phyloP scores from a whole-genome alignment of 2,888 invertebrate species.

The Bellardia bayeri region DNA sequence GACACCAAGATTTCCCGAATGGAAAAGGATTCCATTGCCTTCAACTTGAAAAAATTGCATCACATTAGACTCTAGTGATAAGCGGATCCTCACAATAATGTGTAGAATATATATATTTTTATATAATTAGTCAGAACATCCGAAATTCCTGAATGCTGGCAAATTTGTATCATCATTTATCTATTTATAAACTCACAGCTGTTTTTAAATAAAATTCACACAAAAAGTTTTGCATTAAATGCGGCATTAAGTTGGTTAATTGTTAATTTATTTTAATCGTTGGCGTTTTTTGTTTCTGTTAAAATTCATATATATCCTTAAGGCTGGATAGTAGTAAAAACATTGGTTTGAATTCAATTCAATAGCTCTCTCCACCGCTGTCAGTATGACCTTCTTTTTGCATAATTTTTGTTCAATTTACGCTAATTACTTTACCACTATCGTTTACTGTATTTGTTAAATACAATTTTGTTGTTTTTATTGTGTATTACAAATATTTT shows the following conservation, averaged over 20 bases:
- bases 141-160: too few relatives aligned
- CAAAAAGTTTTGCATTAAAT: slow-evolving; percentile 43
- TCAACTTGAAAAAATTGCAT: too few relatives aligned
- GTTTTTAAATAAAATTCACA: slow-evolving; percentile 1
- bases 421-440: slow-evolving; percentile 66
- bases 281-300: neutral
- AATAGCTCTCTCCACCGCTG: slow-evolving; percentile 3
- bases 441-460: slow-evolving; percentile 50
- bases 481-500: slow-evolving; percentile 29
- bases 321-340: slow-evolving; percentile 28
- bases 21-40: too few relatives aligned
- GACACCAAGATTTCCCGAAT: too few relatives aligned
- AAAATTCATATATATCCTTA: slow-evolving; percentile 13
- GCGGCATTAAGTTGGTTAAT: slow-evolving; percentile 58
- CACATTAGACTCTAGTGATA: too few relatives aligned
- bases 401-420: slow-evolving; percentile 50
- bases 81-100: too few relatives aligned
- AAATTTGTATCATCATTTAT: neutral
- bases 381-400: slow-evolving; percentile 2
- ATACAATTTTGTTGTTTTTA: slow-evolving; percentile 7
- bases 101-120: too few relatives aligned
- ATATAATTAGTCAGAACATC: too few relatives aligned
- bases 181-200: neutral
- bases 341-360: slow-evolving; percentile 51
- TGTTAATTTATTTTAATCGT: slow-evolving; percentile 62